Percentiles rank a stretch among this genome's conserved stretches.
phyloP scores from a whole-genome alignment of 2,797 vertebrate species.

The Crocidura indochinensis region DNA sequence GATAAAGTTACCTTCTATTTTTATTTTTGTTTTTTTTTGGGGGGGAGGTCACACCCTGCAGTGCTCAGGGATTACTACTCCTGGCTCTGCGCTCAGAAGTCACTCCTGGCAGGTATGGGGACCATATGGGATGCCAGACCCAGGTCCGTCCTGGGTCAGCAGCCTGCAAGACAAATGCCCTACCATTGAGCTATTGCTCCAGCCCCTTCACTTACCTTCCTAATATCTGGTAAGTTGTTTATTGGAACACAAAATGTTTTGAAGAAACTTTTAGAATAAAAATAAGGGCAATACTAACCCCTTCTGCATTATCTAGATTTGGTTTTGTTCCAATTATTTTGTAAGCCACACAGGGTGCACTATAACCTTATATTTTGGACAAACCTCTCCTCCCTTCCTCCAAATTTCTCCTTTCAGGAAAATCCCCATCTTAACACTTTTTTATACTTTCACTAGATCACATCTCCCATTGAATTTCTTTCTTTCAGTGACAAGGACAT shows the following conservation, averaged over 20 bases:
- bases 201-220: neutral
- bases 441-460: neutral
- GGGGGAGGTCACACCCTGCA: too few species aligned
- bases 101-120: too few species aligned
- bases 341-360: too few species aligned
- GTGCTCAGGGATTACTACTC: too few species aligned
- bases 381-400: neutral
- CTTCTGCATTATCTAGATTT: neutral
- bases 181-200: too few species aligned
- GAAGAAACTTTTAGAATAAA: neutral
- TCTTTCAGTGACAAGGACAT: neutral
- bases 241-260: neutral
- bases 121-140: too few species aligned
- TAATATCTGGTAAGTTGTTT: conserved; percentile 67
- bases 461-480: neutral
- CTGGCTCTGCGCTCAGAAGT: too few species aligned
- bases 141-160: too few species aligned
- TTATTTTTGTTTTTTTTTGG: too few species aligned
- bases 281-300: neutral
- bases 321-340: neutral
- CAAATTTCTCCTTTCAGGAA: too few species aligned
- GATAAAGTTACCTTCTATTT: neutral
- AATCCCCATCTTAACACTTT: too few species aligned
- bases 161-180: too few species aligned
- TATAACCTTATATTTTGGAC: neutral